Conservation (phyloP, 2,113 vertebrate genomes). For the Diadophis punctatus region DNA sequence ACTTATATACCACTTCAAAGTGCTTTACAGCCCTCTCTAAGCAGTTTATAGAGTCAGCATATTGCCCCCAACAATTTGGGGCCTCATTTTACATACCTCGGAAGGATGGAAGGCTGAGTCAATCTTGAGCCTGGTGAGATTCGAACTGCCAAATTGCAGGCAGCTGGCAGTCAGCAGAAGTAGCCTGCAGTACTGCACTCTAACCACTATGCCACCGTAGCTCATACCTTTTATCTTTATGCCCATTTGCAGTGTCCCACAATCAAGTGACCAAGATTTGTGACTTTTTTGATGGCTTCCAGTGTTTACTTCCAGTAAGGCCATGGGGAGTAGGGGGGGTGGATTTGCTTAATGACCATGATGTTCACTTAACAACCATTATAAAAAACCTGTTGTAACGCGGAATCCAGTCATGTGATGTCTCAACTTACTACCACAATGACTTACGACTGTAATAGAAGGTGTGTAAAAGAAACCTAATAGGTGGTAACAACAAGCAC, state of each 20-base stretch:
- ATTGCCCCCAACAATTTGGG: too few relatives aligned
- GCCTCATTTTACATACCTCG: too few relatives aligned
- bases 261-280: neutral
- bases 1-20: too few relatives aligned
- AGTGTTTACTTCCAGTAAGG: neutral
- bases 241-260: neutral
- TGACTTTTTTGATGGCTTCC: neutral
- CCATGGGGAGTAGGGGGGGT: rapidly evolving
- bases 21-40: too few relatives aligned
- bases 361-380: neutral
- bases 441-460: neutral
- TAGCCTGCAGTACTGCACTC: too few relatives aligned
- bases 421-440: neutral
- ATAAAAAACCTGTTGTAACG: neutral
- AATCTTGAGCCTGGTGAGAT: too few relatives aligned
- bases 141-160: too few relatives aligned
- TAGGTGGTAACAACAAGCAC: neutral
- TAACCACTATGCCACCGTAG: too few relatives aligned
- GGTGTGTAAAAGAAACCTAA: neutral
- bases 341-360: neutral
- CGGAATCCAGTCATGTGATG: neutral
- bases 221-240: neutral
- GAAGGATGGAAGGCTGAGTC: too few relatives aligned
- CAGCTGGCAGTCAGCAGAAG: too few relatives aligned
- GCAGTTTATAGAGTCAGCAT: too few relatives aligned